phyloP scores from a whole-genome alignment of 1,140 invertebrate genomes.

The Acromyrmex charruanus region DNA sequence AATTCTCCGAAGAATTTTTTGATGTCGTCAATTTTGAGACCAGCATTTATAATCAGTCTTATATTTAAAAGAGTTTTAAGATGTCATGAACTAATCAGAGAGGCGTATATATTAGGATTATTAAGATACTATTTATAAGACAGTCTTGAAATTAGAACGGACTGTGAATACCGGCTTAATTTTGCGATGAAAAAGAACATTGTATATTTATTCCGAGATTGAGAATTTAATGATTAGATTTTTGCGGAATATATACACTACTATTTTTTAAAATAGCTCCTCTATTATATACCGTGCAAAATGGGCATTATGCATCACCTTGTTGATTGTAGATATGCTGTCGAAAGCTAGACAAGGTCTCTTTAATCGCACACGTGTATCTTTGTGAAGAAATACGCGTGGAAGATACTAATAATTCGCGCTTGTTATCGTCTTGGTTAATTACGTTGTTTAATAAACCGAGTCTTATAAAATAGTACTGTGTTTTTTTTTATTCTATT shows the following conservation, averaged over 20 bases:
- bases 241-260: background rate
- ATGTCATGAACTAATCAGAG: too few species aligned
- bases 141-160: too few species aligned
- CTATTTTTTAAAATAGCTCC: background rate
- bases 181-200: background rate
- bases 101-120: too few species aligned
- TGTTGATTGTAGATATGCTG: background rate
- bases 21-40: background rate
- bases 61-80: too few species aligned
- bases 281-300: background rate
- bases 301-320: background rate
- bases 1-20: background rate
- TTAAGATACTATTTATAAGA: too few species aligned
- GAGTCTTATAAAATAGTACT: background rate
- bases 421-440: background rate
- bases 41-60: too few species aligned
- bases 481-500: background rate
- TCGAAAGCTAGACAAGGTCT: slow-evolving; percentile 73
- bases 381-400: slow-evolving; percentile 7
- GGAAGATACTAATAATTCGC: background rate
- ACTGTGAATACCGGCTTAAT: too few species aligned
- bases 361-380: slow-evolving; percentile 36
- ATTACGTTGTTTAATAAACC: background rate
- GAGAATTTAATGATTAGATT: background rate
- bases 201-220: background rate